Percentiles rank a stretch among this genome's conserved stretches.
Evolutionary conservation across 2,888 invertebrate species (phyloP).

Genomic region (Automeris io): DNA sequence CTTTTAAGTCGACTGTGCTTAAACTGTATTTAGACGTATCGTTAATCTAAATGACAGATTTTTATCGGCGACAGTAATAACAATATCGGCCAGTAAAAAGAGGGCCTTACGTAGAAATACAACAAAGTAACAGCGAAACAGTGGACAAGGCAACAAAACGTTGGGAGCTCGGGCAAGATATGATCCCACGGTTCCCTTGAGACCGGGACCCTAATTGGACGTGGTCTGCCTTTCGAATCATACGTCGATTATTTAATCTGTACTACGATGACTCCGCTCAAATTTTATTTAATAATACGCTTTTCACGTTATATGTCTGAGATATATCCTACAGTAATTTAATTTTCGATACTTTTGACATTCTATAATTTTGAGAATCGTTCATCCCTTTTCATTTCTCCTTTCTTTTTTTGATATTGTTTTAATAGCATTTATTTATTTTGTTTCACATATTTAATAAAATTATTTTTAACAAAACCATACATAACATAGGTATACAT

Average conservation of each 20-base stretch:
- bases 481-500: too few relatives aligned
- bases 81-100: too few relatives aligned
- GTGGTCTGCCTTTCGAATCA: constrained; percentile 57
- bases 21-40: too few relatives aligned
- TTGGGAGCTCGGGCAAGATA: constrained; percentile 23
- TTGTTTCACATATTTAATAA: too few relatives aligned
- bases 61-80: too few relatives aligned
- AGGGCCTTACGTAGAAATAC: not conserved
- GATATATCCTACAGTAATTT: constrained; percentile 18
- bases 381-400: not conserved
- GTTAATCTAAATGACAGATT: too few relatives aligned
- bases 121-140: constrained; percentile 7
- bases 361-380: too few relatives aligned
- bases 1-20: too few relatives aligned
- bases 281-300: constrained; percentile 24
- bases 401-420: too few relatives aligned
- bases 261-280: constrained; percentile 34
- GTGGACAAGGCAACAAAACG: constrained; percentile 6
- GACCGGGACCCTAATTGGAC: constrained; percentile 61
- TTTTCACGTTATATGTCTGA: constrained; percentile 7
- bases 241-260: constrained; percentile 57
- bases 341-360: not conserved
- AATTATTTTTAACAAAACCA: too few relatives aligned
- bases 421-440: too few relatives aligned
- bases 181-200: constrained; percentile 46